A percentile compares a stretch with the other conserved stretches of the same genome.
These are phyloP conservation scores for Dallia pectoralis DNA, from an alignment of 2,797 vertebrate genomes.

Conservation along the genomic window DNA sequence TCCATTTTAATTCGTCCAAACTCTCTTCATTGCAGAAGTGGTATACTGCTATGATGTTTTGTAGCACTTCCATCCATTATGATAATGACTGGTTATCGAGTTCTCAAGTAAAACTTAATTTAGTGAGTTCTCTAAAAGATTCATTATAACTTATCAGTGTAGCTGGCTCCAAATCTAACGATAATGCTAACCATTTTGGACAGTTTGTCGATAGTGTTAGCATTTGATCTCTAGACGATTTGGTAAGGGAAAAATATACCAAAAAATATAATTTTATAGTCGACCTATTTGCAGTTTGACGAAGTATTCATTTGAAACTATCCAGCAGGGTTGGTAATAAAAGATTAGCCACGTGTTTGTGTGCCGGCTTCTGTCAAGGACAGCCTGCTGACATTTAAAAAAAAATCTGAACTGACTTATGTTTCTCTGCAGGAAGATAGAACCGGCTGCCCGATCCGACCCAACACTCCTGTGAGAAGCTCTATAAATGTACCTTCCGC, in stretches of 20 bases:
- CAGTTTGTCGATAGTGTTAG: neutral
- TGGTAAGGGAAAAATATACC: neutral
- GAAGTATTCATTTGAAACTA: neutral
- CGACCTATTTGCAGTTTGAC: neutral
- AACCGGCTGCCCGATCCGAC: slow-evolving; percentile 49
- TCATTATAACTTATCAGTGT: too few species aligned
- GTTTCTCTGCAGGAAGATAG: slow-evolving; percentile 42
- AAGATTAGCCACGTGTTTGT: slow-evolving; percentile 46
- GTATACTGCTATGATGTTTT: slow-evolving; percentile 48
- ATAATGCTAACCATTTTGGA: neutral
- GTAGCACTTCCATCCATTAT: slow-evolving; percentile 42
- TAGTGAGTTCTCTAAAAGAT: neutral
- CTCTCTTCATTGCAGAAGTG: slow-evolving; percentile 30
- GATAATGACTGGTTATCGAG: slow-evolving; percentile 18
- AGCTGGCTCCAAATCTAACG: too few species aligned
- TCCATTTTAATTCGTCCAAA: slow-evolving; percentile 8
- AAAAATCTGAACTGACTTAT: slow-evolving; percentile 55
- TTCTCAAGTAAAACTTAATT: slow-evolving; percentile 36
- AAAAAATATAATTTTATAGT: neutral
- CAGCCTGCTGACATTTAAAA: neutral
- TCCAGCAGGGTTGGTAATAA: slow-evolving; percentile 29
- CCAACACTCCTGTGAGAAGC: neutral
- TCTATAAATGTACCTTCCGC: slow-evolving; percentile 21
- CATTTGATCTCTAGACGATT: neutral
- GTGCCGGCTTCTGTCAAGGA: slow-evolving; percentile 13